These are phyloP conservation scores for Eurypyga helias DNA, from an alignment of 2,113 vertebrate genomes.

Conservation along the genomic window DNA sequence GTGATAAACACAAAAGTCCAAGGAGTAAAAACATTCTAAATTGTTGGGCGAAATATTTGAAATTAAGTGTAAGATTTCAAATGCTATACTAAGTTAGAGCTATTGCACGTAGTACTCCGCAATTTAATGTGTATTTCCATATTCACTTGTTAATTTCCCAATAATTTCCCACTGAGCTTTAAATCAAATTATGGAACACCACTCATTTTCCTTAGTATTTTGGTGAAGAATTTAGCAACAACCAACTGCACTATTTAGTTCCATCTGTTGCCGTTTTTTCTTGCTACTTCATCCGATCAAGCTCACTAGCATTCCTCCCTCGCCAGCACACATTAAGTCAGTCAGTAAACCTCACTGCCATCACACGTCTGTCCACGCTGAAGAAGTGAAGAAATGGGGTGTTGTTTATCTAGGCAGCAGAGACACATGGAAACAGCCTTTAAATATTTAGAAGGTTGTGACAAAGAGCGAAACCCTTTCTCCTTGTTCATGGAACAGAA, in stretches of 20 bases:
- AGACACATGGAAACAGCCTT: background rate
- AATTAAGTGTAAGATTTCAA: background rate
- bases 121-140: background rate
- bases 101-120: background rate
- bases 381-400: background rate
- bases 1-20: background rate
- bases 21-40: background rate
- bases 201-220: background rate
- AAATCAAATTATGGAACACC: background rate
- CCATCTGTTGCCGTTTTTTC: background rate
- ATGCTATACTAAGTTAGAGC: background rate
- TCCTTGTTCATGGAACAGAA: background rate
- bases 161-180: background rate
- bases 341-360: background rate
- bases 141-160: background rate
- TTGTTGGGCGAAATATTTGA: background rate
- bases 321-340: background rate
- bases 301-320: background rate
- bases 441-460: background rate
- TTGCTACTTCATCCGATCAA: background rate
- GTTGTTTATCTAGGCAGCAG: background rate
- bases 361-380: accelerated
- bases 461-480: background rate
- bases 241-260: background rate
- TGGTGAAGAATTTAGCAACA: background rate